A percentile compares a stretch with the other conserved stretches of the same genome.
Conservation (phyloP, 2,113 vertebrate genomes). For the western clawed frog (Xenopus tropicalis) region DNA sequence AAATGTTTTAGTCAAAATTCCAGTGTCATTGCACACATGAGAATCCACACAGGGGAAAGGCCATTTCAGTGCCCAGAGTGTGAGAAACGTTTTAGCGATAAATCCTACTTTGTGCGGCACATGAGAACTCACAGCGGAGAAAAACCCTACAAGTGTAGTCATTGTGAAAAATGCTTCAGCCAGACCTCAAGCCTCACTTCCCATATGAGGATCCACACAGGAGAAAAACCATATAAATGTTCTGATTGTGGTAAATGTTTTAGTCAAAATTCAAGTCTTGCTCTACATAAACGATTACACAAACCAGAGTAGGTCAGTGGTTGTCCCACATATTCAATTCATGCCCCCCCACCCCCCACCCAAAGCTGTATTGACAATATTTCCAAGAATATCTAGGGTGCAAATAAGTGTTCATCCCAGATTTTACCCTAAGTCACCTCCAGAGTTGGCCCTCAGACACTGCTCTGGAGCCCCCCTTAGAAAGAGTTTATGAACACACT, state of each 20-base stretch:
- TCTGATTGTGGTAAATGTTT: slow-evolving; percentile 23
- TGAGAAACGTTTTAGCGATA: slow-evolving; percentile 21
- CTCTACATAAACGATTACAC: slow-evolving; percentile 17
- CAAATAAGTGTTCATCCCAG: no score
- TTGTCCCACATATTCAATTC: no score
- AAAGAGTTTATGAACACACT: no score
- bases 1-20: slow-evolving; percentile 21
- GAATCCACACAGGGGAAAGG: slow-evolving; percentile 22
- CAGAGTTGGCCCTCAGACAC: no score
- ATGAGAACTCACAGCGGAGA: slow-evolving; percentile 9
- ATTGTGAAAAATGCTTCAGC: slow-evolving; percentile 22
- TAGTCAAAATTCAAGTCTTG: slow-evolving; percentile 19
- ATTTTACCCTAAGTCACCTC: no score
- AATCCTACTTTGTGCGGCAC: slow-evolving; percentile 20
- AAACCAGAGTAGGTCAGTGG: neutral
- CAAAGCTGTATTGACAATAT: no score
- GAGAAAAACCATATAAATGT: slow-evolving; percentile 24
- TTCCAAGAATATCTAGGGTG: no score
- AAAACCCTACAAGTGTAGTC: slow-evolving; percentile 10
- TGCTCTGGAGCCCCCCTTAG: no score
- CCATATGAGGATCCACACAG: slow-evolving; percentile 25
- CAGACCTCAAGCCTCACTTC: slow-evolving; percentile 17
- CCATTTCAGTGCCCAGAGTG: slow-evolving; percentile 23
- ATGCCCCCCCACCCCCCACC: no score
- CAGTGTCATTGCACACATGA: slow-evolving; percentile 29